Evolutionary conservation across 2,888 invertebrate species (phyloP).

Genomic region (Eurytoma adleriae): DNA sequence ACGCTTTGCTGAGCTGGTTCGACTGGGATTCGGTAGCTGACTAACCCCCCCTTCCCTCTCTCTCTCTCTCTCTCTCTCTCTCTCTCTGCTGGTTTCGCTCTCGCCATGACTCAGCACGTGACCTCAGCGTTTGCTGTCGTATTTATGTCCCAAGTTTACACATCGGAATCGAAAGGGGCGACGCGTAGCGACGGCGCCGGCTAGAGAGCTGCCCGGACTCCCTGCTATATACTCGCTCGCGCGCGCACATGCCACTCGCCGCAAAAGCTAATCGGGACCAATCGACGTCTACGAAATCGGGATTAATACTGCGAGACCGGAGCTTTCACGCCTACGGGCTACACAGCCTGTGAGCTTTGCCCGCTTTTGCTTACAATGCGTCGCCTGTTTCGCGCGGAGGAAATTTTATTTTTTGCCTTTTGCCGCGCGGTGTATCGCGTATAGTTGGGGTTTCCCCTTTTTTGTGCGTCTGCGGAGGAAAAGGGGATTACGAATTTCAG

Average conservation of each 20-base stretch:
- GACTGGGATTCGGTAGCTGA: slow-evolving; percentile 50
- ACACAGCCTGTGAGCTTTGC: too few species aligned
- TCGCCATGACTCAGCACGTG: slow-evolving; percentile 50
- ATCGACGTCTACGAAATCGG: slow-evolving; percentile 24
- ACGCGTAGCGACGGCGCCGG: slow-evolving; percentile 2
- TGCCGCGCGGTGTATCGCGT: background rate
- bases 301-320: slow-evolving; percentile 21
- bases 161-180: slow-evolving; percentile 51
- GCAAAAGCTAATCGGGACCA: slow-evolving; percentile 31
- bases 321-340: background rate
- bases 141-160: slow-evolving; percentile 64
- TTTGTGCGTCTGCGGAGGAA: too few species aligned
- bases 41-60: background rate
- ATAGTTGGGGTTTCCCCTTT: background rate
- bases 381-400: background rate
- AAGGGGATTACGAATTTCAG: too few species aligned
- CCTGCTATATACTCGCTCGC: background rate
- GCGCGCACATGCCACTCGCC: background rate
- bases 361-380: background rate
- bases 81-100: background rate
- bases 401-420: background rate
- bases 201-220: background rate
- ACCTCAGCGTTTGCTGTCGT: slow-evolving; percentile 60
- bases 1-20: slow-evolving; percentile 61
- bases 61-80: background rate